phyloP scores from a whole-genome alignment of 1,140 invertebrate species.

The Pseudomyrmex concolor region DNA sequence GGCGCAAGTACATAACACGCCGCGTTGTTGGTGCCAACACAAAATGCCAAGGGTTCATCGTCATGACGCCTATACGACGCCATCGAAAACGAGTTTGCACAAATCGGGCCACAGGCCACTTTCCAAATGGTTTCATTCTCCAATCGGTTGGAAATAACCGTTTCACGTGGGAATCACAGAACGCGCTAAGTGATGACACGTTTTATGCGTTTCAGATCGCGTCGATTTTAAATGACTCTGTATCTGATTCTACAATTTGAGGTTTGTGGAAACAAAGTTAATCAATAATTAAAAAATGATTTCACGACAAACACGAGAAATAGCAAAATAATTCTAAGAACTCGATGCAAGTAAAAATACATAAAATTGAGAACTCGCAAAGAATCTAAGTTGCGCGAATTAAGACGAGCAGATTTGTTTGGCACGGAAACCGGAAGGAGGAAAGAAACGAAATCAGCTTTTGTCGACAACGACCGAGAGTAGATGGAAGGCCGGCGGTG shows the following conservation, averaged over 20 bases:
- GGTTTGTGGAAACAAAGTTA: no score
- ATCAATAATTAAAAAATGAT: no score
- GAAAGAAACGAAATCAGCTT: slow-evolving; percentile 55
- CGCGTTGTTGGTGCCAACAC: slow-evolving; percentile 50
- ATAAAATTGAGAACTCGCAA: not conserved
- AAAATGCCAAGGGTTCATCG: slow-evolving; percentile 76
- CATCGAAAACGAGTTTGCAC: slow-evolving; percentile 40
- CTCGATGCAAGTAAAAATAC: not conserved
- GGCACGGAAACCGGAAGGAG: slow-evolving; percentile 1
- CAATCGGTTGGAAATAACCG: slow-evolving; percentile 68
- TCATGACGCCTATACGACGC: slow-evolving; percentile 60
- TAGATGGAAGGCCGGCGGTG: slow-evolving; percentile 52
- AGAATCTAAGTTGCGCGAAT: slow-evolving; percentile 1
- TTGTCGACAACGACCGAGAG: slow-evolving; percentile 52
- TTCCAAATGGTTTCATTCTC: slow-evolving; percentile 75
- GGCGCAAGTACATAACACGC: slow-evolving; percentile 63
- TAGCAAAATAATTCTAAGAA: not conserved
- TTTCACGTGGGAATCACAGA: slow-evolving; percentile 7
- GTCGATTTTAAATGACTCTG: not conserved
- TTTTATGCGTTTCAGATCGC: not conserved
- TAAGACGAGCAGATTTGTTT: slow-evolving; percentile 17
- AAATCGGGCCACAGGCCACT: slow-evolving; percentile 33
- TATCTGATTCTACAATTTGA: not conserved
- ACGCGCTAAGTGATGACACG: slow-evolving; percentile 13
- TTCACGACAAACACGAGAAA: no score